A percentile compares a stretch with the other conserved stretches of the same genome.
Conservation (phyloP, 2,113 vertebrate species). For the Cichladusa arquata region DNA sequence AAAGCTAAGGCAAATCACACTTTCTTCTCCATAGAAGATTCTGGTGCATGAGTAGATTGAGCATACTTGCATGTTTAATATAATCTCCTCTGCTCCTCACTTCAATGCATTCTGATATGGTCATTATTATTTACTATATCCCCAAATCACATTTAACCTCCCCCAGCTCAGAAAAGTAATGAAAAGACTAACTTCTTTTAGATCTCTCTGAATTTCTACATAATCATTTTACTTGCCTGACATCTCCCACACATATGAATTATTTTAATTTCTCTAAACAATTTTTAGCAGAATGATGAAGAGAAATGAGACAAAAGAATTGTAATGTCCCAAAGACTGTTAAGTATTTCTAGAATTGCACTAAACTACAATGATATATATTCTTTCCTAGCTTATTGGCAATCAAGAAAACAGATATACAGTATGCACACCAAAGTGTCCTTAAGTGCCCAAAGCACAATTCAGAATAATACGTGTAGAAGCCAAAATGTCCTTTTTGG, state of each 20-base stretch:
- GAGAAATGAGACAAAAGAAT: background rate
- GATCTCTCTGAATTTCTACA: background rate
- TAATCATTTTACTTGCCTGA: background rate
- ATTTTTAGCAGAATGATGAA: background rate
- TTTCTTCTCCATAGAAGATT: background rate
- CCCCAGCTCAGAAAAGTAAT: background rate
- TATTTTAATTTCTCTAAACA: background rate
- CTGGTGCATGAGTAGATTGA: background rate
- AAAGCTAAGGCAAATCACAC: background rate
- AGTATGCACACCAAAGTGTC: background rate
- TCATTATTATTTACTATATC: background rate
- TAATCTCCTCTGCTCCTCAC: background rate
- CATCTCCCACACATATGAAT: background rate
- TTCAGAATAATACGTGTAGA: rapidly evolving
- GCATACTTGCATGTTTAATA: slow-evolving; percentile 7
- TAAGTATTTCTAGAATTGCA: background rate
- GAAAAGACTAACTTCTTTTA: background rate
- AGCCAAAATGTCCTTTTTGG: background rate
- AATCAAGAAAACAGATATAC: background rate
- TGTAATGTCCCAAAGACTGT: background rate
- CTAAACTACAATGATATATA: background rate
- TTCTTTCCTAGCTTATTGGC: background rate
- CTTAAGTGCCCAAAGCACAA: background rate
- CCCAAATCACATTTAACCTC: background rate
- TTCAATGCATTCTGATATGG: background rate